phyloP scores from a whole-genome alignment of 2,888 invertebrate species.

The Lasiommata megera region DNA sequence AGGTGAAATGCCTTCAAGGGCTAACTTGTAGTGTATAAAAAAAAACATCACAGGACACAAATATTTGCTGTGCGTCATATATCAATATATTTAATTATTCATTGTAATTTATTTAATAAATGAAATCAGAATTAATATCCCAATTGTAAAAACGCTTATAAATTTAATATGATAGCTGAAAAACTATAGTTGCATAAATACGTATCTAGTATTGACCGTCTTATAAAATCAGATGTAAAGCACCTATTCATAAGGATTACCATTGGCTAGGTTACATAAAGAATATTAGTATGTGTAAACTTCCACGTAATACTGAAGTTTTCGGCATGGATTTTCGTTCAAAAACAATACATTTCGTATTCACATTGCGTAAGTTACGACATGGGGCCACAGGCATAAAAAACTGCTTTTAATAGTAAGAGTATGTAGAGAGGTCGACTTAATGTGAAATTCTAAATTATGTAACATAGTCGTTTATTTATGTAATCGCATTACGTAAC shows the following conservation, averaged over 20 bases:
- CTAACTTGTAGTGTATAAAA: no score
- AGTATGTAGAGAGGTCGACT: background rate
- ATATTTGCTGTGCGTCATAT: no score
- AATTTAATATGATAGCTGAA: no score
- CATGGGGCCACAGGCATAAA: slow-evolving; percentile 18
- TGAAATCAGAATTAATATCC: no score
- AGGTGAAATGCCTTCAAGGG: no score
- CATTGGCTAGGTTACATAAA: background rate
- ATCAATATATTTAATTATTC: no score
- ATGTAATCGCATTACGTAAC: slow-evolving; percentile 14
- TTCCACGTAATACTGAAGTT: background rate
- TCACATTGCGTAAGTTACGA: slow-evolving; percentile 21
- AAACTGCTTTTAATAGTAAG: slow-evolving; percentile 18
- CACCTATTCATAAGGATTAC: background rate
- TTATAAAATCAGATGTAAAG: background rate
- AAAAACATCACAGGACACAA: no score
- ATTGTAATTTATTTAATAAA: no score
- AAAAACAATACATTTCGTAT: slow-evolving; percentile 18
- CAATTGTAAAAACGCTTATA: no score
- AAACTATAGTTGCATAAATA: no score
- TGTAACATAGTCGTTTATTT: slow-evolving; percentile 15
- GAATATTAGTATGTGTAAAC: background rate
- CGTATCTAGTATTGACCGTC: no score
- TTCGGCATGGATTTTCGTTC: slow-evolving; percentile 6
- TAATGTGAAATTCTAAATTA: slow-evolving; percentile 16